phyloP scores from a whole-genome alignment of 2,113 vertebrate genomes.

The Podarcis cretensis region DNA sequence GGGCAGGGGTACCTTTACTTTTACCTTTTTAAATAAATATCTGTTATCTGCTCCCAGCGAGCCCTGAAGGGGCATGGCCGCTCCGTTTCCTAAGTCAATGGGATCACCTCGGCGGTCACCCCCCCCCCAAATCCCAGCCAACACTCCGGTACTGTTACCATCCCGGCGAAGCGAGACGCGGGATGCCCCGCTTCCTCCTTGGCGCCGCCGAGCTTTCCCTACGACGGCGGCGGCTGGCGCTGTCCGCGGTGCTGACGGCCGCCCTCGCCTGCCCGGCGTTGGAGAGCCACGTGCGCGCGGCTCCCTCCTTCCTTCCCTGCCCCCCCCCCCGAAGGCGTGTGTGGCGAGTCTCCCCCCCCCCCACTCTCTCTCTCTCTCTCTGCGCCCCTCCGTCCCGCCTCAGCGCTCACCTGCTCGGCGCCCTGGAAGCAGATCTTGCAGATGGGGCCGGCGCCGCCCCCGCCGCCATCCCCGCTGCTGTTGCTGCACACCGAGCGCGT shows the following conservation, averaged over 20 bases:
- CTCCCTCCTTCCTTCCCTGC: no score
- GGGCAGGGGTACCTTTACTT: no score
- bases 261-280: neutral
- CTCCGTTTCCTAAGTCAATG: no score
- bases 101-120: no score
- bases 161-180: neutral
- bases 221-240: neutral
- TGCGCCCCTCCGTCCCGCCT: neutral
- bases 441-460: constrained; percentile 63
- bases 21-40: no score
- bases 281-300: neutral
- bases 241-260: constrained; percentile 75
- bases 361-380: neutral
- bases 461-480: constrained; percentile 16
- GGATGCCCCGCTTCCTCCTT: neutral
- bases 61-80: neutral
- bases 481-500: constrained; percentile 12
- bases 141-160: no score
- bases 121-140: no score
- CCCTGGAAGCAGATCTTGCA: constrained; percentile 96
- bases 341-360: neutral
- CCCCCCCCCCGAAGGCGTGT: neutral
- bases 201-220: neutral
- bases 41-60: neutral
- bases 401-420: constrained; percentile 86